Conservation (phyloP, 2,797 vertebrate genomes). For the Cottoperca gobio region DNA sequence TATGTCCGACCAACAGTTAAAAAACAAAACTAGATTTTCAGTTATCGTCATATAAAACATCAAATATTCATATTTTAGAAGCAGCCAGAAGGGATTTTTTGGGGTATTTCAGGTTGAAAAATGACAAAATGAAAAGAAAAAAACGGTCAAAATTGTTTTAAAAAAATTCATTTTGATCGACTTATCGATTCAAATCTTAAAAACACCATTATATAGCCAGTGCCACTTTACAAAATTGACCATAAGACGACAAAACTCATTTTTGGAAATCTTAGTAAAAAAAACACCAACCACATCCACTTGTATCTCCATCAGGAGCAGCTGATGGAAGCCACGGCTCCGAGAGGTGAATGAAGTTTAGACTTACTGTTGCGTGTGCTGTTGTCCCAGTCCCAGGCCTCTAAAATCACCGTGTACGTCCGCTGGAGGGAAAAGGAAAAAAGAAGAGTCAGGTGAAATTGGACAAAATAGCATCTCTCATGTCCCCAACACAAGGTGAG, state of each 20-base stretch:
- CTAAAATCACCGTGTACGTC: conserved; percentile 92
- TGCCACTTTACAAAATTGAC: neutral
- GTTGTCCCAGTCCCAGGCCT: conserved; percentile 98
- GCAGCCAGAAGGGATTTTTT: neutral
- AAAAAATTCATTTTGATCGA: neutral
- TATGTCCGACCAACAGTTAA: neutral
- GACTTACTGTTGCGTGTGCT: conserved; percentile 91
- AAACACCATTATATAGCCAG: neutral
- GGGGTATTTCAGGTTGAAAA: too few species aligned
- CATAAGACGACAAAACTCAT: neutral
- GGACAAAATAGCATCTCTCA: neutral
- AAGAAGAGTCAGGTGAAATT: conserved; percentile 15
- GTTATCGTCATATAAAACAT: neutral
- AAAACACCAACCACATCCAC: neutral
- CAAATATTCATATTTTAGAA: neutral
- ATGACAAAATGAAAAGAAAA: neutral
- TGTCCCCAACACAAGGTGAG: neutral
- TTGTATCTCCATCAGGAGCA: too few species aligned
- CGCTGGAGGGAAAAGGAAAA: conserved; percentile 82
- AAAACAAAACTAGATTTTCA: neutral
- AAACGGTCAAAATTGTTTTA: neutral
- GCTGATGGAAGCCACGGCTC: neutral
- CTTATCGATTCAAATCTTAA: neutral
- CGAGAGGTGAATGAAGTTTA: neutral
- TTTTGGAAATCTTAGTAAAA: neutral